Percentiles rank a stretch among this genome's conserved stretches.
Conservation (phyloP, 2,888 invertebrate genomes). For the Pecten maximus region DNA sequence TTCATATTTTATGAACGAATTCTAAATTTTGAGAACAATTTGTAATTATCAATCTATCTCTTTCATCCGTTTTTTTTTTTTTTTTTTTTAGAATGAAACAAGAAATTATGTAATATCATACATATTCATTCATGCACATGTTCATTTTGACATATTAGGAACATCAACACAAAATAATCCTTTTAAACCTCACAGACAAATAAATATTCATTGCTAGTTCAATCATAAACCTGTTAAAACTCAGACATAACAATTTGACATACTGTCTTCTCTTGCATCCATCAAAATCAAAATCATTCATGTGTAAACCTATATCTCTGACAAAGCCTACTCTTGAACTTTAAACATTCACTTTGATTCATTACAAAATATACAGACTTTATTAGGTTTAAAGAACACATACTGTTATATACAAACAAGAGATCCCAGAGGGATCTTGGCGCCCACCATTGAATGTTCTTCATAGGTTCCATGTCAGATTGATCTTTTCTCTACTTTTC, state of each 20-base stretch:
- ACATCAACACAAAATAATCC: neutral
- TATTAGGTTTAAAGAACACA: neutral
- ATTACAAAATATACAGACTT: neutral
- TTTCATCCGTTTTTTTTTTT: neutral
- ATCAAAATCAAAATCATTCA: neutral
- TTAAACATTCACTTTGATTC: neutral
- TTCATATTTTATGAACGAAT: neutral
- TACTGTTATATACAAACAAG: neutral
- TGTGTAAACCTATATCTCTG: neutral
- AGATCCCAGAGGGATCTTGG: too few relatives aligned
- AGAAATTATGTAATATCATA: neutral
- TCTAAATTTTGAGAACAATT: neutral
- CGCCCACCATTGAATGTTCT: too few relatives aligned
- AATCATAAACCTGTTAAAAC: neutral
- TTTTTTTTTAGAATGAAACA: neutral
- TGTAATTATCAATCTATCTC: neutral
- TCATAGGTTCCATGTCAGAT: too few relatives aligned
- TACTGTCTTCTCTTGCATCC: neutral
- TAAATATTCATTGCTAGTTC: conserved; percentile 9
- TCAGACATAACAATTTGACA: neutral
- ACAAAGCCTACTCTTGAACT: neutral
- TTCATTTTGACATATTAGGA: neutral
- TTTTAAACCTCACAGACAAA: neutral
- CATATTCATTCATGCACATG: neutral
- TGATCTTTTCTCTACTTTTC: too few relatives aligned